Evolutionary conservation across 2,888 invertebrate genomes (phyloP).

Genomic region (Drosophila mercatorum): DNA sequence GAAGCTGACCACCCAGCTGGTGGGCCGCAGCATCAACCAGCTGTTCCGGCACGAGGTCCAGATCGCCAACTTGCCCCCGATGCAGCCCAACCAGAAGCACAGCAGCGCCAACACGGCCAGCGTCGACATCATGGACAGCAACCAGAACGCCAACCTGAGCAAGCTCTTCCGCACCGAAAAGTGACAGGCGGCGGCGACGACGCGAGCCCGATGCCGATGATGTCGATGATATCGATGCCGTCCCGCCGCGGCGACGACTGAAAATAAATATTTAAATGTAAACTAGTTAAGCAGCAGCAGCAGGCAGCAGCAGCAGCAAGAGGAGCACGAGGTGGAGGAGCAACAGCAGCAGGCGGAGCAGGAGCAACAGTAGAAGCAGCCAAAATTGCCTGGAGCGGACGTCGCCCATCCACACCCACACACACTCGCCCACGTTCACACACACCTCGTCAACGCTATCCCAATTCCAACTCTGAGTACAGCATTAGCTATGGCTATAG

Average conservation of each 20-base stretch:
- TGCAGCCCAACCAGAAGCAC: slow-evolving; percentile 81
- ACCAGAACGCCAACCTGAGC: slow-evolving; percentile 79
- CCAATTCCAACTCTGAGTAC: not conserved
- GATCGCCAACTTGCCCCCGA: slow-evolving; percentile 92
- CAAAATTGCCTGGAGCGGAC: not conserved
- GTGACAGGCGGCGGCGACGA: slow-evolving; percentile 62
- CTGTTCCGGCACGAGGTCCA: slow-evolving; percentile 94
- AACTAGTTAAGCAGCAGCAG: slow-evolving; percentile 43
- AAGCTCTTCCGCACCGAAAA: slow-evolving; percentile 77
- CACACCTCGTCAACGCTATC: not conserved
- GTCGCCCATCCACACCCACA: not conserved
- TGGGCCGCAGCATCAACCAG: slow-evolving; percentile 94
- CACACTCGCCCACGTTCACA: not conserved
- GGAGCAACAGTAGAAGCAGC: not conserved
- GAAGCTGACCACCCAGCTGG: slow-evolving; percentile 93
- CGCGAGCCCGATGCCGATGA: slow-evolving; percentile 11
- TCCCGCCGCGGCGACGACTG: slow-evolving; percentile 58
- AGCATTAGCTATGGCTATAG: not conserved
- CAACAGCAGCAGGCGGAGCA: not conserved
- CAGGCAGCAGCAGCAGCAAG: not conserved
- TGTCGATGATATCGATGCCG: slow-evolving; percentile 1
- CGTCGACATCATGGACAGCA: slow-evolving; percentile 76
- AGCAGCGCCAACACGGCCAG: not conserved
- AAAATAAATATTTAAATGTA: slow-evolving; percentile 69
- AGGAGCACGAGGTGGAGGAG: not conserved